phyloP scores from a whole-genome alignment of 2,888 invertebrate genomes.

The Callyntrura guangdongensis region DNA sequence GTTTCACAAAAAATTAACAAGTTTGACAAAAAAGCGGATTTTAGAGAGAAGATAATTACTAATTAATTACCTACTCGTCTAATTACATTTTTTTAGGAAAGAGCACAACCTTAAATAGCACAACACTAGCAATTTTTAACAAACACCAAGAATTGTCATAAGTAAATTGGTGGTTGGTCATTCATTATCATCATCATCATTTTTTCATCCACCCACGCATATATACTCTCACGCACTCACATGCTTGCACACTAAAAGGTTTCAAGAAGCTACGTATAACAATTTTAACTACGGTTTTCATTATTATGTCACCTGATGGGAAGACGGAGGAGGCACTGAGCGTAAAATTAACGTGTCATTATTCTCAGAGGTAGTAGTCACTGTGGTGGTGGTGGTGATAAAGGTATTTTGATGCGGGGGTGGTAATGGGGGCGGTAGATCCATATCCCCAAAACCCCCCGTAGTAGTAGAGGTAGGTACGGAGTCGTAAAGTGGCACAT shows the following conservation, averaged over 20 bases:
- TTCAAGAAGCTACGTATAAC: not conserved
- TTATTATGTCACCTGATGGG: slow-evolving; percentile 81
- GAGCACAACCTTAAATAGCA: not conserved
- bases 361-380: slow-evolving; percentile 63
- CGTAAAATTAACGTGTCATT: slow-evolving; percentile 83
- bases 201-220: slow-evolving; percentile 3
- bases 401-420: too few relatives aligned
- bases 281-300: not conserved
- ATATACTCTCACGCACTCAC: not conserved
- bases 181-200: not conserved
- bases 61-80: not conserved
- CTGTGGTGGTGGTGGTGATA: too few relatives aligned
- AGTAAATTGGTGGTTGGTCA: not conserved
- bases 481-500: slow-evolving; percentile 73
- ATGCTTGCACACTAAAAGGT: not conserved
- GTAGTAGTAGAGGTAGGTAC: slow-evolving; percentile 50
- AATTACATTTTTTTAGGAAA: not conserved
- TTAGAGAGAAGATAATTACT: not conserved
- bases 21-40: too few relatives aligned
- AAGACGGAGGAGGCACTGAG: slow-evolving; percentile 84
- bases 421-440: slow-evolving; percentile 43
- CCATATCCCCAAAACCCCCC: slow-evolving; percentile 29
- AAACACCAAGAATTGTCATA: too few relatives aligned
- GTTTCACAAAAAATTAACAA: too few relatives aligned
- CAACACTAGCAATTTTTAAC: too few relatives aligned